These are phyloP conservation scores for Neoaliturus tenellus DNA, from an alignment of 2,888 invertebrate genomes.

Conservation along the genomic window DNA sequence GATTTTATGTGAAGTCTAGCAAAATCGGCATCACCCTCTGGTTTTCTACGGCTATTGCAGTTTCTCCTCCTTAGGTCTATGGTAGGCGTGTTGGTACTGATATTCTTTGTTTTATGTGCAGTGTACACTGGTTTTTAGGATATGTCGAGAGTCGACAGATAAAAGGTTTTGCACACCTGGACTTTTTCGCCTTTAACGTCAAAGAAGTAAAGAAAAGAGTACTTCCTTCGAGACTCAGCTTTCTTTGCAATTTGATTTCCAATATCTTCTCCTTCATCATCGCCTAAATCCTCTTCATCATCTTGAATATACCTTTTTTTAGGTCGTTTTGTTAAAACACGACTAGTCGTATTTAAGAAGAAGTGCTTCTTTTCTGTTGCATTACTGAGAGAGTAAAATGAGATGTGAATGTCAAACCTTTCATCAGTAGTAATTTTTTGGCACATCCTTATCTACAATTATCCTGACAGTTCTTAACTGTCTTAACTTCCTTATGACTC, in stretches of 20 bases:
- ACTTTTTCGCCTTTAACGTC: not conserved
- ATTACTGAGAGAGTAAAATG: constrained; percentile 24
- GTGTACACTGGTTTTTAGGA: constrained; percentile 4
- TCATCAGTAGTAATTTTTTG: constrained; percentile 22
- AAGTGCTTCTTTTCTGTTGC: constrained; percentile 7
- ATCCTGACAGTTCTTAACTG: not conserved
- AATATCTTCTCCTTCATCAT: not conserved
- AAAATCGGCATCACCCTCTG: constrained; percentile 19
- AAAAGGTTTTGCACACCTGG: constrained; percentile 39
- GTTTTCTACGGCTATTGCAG: not conserved
- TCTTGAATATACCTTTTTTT: not conserved
- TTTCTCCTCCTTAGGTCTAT: too few relatives aligned
- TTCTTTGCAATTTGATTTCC: not conserved
- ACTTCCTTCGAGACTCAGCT: constrained; percentile 31
- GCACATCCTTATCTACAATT: not conserved
- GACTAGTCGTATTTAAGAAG: constrained; percentile 25
- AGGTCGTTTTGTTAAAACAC: constrained; percentile 15
- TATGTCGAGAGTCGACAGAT: constrained; percentile 29
- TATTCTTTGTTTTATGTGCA: too few relatives aligned
- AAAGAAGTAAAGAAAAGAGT: constrained; percentile 32
- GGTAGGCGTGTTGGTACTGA: too few relatives aligned
- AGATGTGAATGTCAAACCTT: constrained; percentile 20
- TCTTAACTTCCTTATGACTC: constrained; percentile 1
- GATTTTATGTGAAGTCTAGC: constrained; percentile 15
- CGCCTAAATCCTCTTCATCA: not conserved